A percentile compares a stretch with the other conserved stretches of the same genome.
Conservation (phyloP, 92 coral and sea anemone species). For the Actinostola sp. region DNA sequence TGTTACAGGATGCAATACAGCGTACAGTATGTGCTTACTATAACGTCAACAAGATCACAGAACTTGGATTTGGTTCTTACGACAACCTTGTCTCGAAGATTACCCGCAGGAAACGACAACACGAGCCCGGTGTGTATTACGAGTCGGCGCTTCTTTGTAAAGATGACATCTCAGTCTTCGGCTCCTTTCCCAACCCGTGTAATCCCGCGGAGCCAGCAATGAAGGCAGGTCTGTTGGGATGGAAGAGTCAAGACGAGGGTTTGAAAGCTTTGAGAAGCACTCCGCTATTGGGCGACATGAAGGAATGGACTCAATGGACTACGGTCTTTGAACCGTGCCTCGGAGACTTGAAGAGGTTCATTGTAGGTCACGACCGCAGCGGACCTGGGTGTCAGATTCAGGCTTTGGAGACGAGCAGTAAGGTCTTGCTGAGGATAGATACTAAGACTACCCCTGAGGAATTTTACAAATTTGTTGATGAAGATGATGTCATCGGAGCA, state of each 20-base stretch:
- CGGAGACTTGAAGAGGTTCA: constrained; percentile 74
- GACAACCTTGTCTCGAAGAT: constrained; percentile 11
- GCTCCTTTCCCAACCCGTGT: neutral
- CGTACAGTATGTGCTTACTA: constrained; percentile 59
- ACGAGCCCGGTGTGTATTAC: constrained; percentile 32
- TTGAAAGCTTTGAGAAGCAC: constrained; percentile 64
- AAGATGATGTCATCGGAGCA: constrained; percentile 65
- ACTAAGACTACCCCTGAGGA: constrained; percentile 55
- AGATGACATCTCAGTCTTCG: neutral
- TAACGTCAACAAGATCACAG: constrained; percentile 49
- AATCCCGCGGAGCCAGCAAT: neutral
- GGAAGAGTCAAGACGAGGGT: constrained; percentile 59
- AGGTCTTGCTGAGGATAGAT: constrained; percentile 49
- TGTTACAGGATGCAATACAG: constrained; percentile 54
- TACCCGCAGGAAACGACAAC: constrained; percentile 14
- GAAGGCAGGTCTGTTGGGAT: constrained; percentile 72
- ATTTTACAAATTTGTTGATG: constrained; percentile 48
- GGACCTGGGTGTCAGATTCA: constrained; percentile 16
- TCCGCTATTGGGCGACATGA: constrained; percentile 74
- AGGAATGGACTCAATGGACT: constrained; percentile 81
- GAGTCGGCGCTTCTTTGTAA: constrained; percentile 66
- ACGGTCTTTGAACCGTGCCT: constrained; percentile 66
- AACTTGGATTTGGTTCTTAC: constrained; percentile 60
- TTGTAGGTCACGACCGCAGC: constrained; percentile 35
- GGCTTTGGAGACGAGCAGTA: constrained; percentile 63